Percentiles rank a stretch among this genome's conserved stretches.
phyloP scores from a whole-genome alignment of 2,113 vertebrate genomes.

The Rostratula benghalensis region DNA sequence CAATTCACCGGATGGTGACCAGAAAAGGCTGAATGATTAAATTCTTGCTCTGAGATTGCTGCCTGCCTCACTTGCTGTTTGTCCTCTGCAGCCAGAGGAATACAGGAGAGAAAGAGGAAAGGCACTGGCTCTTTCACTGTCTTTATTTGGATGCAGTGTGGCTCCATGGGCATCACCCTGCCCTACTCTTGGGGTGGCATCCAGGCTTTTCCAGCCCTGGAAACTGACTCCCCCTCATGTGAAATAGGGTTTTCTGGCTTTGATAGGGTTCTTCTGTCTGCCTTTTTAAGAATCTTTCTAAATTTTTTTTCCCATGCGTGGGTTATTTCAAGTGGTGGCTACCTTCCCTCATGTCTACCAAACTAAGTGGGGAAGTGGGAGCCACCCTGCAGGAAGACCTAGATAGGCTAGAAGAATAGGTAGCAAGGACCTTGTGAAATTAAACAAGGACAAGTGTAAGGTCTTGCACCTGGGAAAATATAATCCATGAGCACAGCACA shows the following conservation, averaged over 20 bases:
- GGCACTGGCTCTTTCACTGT: background rate
- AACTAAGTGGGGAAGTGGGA: background rate
- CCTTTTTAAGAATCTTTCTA: background rate
- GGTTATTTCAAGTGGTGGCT: background rate
- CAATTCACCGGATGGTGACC: background rate
- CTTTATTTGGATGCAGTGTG: fast-evolving
- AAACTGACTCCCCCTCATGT: background rate
- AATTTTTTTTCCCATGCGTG: background rate
- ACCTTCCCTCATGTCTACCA: background rate
- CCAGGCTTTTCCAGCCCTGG: background rate
- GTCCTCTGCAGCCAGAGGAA: background rate
- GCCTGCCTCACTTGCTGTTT: background rate
- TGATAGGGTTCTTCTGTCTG: background rate
- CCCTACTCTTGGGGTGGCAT: fast-evolving
- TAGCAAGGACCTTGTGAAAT: background rate
- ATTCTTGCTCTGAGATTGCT: background rate
- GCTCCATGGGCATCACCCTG: fast-evolving
- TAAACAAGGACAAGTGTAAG: background rate
- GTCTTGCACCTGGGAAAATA: background rate
- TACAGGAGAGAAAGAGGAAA: background rate
- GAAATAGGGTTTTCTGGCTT: background rate
- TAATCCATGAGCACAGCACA: background rate
- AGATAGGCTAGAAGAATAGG: background rate
- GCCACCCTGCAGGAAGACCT: background rate
- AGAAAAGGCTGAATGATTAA: background rate